phyloP scores from a whole-genome alignment of 2,113 vertebrate genomes.

The Neopipo cinnamomea region DNA sequence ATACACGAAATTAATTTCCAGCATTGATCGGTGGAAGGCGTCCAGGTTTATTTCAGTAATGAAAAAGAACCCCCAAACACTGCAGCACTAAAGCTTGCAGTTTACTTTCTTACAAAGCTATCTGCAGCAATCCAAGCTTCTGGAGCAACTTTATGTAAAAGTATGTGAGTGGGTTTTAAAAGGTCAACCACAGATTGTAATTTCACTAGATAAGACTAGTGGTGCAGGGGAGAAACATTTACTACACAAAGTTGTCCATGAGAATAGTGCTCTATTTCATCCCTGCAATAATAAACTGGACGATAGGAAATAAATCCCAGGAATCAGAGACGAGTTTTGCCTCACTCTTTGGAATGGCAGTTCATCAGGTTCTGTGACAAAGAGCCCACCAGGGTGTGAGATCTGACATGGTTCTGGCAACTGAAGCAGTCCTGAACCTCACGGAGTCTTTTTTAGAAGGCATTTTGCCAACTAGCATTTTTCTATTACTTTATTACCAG shows the following conservation, averaged over 20 bases:
- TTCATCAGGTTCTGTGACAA: not conserved
- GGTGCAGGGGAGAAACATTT: not conserved
- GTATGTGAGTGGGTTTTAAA: not conserved
- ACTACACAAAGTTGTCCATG: not conserved
- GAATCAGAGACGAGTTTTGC: not conserved
- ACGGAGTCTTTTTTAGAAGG: not conserved
- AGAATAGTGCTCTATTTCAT: not conserved
- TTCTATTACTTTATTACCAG: not conserved
- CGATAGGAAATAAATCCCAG: not conserved
- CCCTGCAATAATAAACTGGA: not conserved
- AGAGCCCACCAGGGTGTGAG: not conserved
- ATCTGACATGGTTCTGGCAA: not conserved
- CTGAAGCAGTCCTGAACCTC: not conserved
- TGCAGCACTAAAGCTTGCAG: not conserved
- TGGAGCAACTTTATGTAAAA: not conserved
- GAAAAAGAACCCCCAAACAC: not conserved
- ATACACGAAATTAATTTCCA: constrained; percentile 66
- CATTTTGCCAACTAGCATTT: not conserved
- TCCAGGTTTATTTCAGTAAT: constrained; percentile 49
- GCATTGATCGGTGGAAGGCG: constrained; percentile 53
- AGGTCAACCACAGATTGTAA: not conserved
- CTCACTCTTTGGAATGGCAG: not conserved
- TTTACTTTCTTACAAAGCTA: not conserved
- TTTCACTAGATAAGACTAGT: not conserved
- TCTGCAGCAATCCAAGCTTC: not conserved